Percentiles rank a stretch among this genome's conserved stretches.
Conservation (phyloP, 2,888 invertebrate genomes). For the Drosophila lacicola region DNA sequence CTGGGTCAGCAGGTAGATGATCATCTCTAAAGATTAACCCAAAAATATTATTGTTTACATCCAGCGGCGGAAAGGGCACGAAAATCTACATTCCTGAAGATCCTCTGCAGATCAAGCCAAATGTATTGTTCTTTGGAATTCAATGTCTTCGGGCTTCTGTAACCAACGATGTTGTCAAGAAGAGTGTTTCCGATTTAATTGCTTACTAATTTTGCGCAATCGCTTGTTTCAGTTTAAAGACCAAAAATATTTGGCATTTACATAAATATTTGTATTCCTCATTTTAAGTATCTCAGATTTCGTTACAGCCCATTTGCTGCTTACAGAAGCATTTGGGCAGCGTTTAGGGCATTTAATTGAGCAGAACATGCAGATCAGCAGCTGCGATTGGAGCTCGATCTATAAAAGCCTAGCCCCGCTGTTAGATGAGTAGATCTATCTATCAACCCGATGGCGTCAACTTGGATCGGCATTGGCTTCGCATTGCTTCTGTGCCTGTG, state of each 20-base stretch:
- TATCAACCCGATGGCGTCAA: slow-evolving; percentile 38
- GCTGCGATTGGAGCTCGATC: neutral
- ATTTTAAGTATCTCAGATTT: neutral
- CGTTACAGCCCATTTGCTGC: slow-evolving; percentile 51
- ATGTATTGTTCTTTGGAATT: no score
- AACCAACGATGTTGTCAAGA: no score
- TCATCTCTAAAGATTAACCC: no score
- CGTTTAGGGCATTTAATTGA: slow-evolving; percentile 50
- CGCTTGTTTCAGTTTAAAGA: neutral
- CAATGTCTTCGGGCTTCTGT: no score
- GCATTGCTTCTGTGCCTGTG: slow-evolving; percentile 29
- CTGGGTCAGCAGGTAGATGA: no score
- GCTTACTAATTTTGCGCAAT: no score
- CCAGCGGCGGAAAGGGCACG: no score
- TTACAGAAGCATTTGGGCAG: slow-evolving; percentile 30
- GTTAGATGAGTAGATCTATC: neutral
- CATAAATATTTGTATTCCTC: neutral
- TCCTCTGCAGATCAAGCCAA: no score
- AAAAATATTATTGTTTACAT: no score
- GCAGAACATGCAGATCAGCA: slow-evolving; percentile 28
- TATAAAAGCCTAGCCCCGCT: slow-evolving; percentile 28
- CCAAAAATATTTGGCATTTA: neutral
- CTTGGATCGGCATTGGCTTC: slow-evolving; percentile 13
- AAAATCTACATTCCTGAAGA: no score
- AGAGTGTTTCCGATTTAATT: no score